phyloP scores from a whole-genome alignment of 1,140 invertebrate species.

The Bombus cullumanus region DNA sequence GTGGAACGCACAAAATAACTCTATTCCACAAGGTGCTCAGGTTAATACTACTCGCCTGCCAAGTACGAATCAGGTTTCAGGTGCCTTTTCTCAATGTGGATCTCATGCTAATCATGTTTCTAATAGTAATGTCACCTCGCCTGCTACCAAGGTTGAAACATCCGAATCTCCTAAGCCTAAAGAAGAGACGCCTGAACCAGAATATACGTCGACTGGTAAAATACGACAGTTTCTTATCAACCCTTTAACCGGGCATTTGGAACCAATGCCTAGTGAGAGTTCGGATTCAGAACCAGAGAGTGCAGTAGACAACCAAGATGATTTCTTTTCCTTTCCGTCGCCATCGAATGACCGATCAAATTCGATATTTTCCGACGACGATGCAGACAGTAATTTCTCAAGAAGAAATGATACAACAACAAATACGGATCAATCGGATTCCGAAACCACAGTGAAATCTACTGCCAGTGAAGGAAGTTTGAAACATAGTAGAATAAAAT shows the following conservation, averaged over 20 bases:
- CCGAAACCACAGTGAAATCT: conserved; percentile 85
- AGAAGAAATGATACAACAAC: conserved; percentile 82
- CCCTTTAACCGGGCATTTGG: conserved; percentile 92
- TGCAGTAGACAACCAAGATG: conserved; percentile 82
- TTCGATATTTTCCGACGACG: conserved; percentile 85
- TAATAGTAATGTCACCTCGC: conserved; percentile 42
- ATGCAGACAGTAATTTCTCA: conserved; percentile 83
- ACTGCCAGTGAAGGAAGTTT: conserved; percentile 83
- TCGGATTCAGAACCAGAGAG: conserved; percentile 82
- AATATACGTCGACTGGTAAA: conserved; percentile 83
- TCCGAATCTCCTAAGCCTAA: conserved; percentile 60
- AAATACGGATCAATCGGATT: conserved; percentile 86
- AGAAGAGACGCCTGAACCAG: conserved; percentile 73
- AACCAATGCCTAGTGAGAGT: conserved; percentile 89
- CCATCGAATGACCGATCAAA: conserved; percentile 84
- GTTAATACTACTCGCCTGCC: conserved; percentile 67
- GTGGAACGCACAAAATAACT: conserved; percentile 71
- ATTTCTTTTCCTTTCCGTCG: conserved; percentile 84
- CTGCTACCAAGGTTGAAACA: conserved; percentile 49
- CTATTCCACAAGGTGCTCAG: conserved; percentile 72
- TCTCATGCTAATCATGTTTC: conserved; percentile 65
- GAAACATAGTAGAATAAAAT: conserved; percentile 81
- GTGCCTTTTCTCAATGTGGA: conserved; percentile 71
- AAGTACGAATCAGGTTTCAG: conserved; percentile 69
- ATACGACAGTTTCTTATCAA: conserved; percentile 92